phyloP scores from a whole-genome alignment of 2,113 vertebrate species.

The Dascyllus trimaculatus region DNA sequence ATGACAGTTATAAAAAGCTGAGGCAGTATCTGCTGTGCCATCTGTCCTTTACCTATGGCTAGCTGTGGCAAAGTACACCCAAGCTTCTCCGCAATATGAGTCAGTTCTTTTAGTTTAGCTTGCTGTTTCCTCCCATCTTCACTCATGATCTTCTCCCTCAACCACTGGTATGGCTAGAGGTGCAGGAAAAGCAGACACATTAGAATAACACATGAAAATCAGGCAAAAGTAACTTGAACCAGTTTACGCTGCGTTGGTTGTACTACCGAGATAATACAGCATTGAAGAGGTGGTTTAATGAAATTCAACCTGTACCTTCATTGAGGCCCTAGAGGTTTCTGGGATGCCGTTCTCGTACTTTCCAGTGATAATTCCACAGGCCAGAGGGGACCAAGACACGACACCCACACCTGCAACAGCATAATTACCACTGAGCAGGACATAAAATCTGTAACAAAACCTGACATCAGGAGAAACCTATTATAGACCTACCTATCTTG shows the following conservation, averaged over 20 bases:
- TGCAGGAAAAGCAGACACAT: conserved; percentile 1
- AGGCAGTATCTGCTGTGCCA: background rate
- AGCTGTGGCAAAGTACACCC: conserved; percentile 96
- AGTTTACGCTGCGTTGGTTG: background rate
- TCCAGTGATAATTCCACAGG: conserved; percentile 97
- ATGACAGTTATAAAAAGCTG: conserved; percentile 1
- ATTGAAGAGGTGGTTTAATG: background rate
- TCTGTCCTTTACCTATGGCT: conserved; percentile 89
- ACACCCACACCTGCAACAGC: conserved; percentile 91
- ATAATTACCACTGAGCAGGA: background rate
- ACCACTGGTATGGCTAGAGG: conserved; percentile 94
- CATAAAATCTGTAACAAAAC: background rate
- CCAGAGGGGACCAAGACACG: conserved; percentile 97
- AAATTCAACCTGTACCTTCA: conserved; percentile 88
- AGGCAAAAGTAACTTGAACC: background rate
- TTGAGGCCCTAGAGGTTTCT: conserved; percentile 93
- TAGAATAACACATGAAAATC: background rate
- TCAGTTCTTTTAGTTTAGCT: conserved; percentile 93
- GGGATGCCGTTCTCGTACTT: conserved; percentile 97
- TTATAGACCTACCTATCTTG: conserved; percentile 90
- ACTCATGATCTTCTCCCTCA: conserved; percentile 94
- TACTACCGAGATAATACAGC: background rate
- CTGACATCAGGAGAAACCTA: background rate
- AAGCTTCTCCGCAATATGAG: conserved; percentile 92
- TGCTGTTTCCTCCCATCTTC: conserved; percentile 96